phyloP scores from a whole-genome alignment of 2,888 invertebrate genomes.

The Acanthopleura granulata region DNA sequence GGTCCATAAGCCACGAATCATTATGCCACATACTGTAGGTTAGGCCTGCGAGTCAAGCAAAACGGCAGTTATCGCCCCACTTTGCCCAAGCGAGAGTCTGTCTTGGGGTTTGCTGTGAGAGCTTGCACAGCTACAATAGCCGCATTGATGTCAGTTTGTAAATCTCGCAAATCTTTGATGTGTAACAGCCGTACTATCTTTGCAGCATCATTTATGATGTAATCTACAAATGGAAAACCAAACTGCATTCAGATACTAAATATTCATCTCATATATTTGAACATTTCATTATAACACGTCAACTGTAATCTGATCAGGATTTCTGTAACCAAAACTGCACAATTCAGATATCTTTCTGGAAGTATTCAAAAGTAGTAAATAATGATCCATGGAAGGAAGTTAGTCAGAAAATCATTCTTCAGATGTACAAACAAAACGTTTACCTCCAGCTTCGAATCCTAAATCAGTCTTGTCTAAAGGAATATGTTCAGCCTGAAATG shows the following conservation, averaged over 20 bases:
- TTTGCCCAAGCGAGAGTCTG: constrained; percentile 93
- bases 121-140: constrained; percentile 92
- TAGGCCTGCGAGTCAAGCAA: too few species aligned
- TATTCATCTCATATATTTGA: too few species aligned
- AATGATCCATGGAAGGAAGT: too few species aligned
- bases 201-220: constrained; percentile 71
- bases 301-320: too few species aligned
- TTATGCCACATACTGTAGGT: too few species aligned
- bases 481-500: constrained; percentile 63
- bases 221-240: constrained; percentile 57
- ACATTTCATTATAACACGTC: too few species aligned
- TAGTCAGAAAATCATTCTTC: constrained; percentile 44
- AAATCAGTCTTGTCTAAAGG: constrained; percentile 79
- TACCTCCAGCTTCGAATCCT: constrained; percentile 77
- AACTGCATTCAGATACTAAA: neutral
- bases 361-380: too few species aligned
- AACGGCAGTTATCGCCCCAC: constrained; percentile 76
- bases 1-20: too few species aligned
- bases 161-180: constrained; percentile 84
- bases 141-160: constrained; percentile 95
- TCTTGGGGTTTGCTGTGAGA: constrained; percentile 96
- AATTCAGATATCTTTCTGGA: too few species aligned
- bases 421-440: constrained; percentile 27
- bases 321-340: too few species aligned
- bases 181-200: constrained; percentile 85